These are phyloP conservation scores for Andrena dorsata DNA, from an alignment of 2,888 invertebrate species.

Conservation along the genomic window DNA sequence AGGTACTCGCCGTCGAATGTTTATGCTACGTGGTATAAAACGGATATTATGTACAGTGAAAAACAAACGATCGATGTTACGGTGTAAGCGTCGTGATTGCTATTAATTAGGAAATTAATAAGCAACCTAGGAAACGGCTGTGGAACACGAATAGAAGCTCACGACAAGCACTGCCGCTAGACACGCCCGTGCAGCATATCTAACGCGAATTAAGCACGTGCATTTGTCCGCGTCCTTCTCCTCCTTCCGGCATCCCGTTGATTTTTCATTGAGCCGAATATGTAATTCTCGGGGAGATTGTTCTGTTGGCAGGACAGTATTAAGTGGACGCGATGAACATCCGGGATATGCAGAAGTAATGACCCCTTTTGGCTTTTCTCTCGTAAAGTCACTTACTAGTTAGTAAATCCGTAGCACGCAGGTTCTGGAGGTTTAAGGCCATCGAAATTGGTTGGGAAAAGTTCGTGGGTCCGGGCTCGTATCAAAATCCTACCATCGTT, in stretches of 20 bases:
- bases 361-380: too few species aligned
- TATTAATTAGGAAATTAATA: conserved; percentile 71
- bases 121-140: conserved; percentile 29
- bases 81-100: conserved; percentile 40
- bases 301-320: background rate
- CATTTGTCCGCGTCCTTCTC: conserved; percentile 58
- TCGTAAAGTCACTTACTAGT: too few species aligned
- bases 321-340: too few species aligned
- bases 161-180: conserved; percentile 37
- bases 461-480: background rate
- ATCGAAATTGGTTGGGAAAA: background rate
- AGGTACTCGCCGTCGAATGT: too few species aligned
- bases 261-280: conserved; percentile 46
- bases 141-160: conserved; percentile 41
- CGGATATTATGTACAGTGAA: conserved; percentile 13
- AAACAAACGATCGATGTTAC: conserved; percentile 41
- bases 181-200: conserved; percentile 58
- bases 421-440: background rate
- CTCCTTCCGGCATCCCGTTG: conserved; percentile 36
- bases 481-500: background rate
- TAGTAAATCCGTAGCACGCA: background rate
- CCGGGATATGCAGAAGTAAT: too few species aligned
- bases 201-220: conserved; percentile 64
- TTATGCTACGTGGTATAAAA: background rate
- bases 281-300: conserved; percentile 10